Evolutionary conservation across 2,113 vertebrate species (phyloP).

Genomic region (Oncorhynchus gorbuscha): DNA sequence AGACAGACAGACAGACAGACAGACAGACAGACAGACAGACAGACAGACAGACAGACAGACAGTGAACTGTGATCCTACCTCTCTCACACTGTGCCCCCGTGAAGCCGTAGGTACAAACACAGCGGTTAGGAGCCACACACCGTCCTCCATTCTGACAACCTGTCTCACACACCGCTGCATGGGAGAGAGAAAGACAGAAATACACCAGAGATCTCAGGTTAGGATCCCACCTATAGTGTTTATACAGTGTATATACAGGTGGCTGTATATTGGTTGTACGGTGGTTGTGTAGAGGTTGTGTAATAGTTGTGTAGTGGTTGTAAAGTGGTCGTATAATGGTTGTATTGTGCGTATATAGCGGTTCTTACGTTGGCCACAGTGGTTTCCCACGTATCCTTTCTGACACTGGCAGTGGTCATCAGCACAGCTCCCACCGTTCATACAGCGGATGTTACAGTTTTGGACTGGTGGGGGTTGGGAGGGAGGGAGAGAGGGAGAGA

Average conservation of each 20-base stretch:
- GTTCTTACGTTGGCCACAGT: conserved; percentile 94
- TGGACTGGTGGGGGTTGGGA: conserved; percentile 78
- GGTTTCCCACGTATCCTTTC: conserved; percentile 90
- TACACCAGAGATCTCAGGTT: too few relatives aligned
- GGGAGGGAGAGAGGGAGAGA: not conserved
- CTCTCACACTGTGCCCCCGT: conserved; percentile 97
- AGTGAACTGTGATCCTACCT: conserved; percentile 76
- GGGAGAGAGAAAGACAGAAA: too few relatives aligned
- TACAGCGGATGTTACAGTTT: conserved; percentile 94
- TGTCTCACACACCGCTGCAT: conserved; percentile 91
- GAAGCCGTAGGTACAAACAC: conserved; percentile 95
- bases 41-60: not conserved
- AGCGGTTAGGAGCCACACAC: conserved; percentile 94
- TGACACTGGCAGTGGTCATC: conserved; percentile 92
- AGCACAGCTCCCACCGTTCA: conserved; percentile 95
- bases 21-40: too few relatives aligned
- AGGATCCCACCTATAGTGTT: too few relatives aligned
- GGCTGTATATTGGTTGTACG: not conserved
- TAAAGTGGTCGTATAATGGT: not conserved
- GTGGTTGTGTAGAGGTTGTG: not conserved
- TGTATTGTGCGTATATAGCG: not conserved
- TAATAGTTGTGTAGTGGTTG: not conserved
- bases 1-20: too few relatives aligned
- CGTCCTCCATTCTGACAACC: conserved; percentile 94
- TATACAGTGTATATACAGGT: too few relatives aligned